These are phyloP conservation scores for Nixonia krombeini DNA, from an alignment of 1,140 invertebrate species.

Conservation along the genomic window DNA sequence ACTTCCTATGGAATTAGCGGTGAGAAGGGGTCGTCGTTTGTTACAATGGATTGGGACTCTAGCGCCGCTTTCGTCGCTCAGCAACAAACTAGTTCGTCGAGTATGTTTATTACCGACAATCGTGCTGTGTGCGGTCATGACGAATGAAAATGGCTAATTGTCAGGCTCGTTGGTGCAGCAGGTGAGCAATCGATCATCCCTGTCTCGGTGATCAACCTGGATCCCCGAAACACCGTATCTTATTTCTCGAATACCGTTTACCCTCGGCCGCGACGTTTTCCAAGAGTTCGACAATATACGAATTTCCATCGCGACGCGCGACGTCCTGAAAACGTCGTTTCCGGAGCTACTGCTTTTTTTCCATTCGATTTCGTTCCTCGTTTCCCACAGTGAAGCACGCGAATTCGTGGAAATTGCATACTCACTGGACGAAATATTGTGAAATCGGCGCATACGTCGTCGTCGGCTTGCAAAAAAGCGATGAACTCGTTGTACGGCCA, in stretches of 20 bases:
- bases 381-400: constrained; percentile 5
- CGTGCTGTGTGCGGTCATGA: constrained; percentile 37
- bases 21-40: too few relatives aligned
- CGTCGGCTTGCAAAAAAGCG: constrained; percentile 34
- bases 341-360: constrained; percentile 16
- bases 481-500: constrained; percentile 51
- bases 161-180: constrained; percentile 62
- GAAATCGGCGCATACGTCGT: background rate
- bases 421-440: background rate
- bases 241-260: too few relatives aligned
- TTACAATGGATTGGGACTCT: background rate
- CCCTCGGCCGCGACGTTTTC: too few relatives aligned
- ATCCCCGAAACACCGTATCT: background rate
- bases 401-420: constrained; percentile 21
- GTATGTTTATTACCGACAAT: constrained; percentile 51
- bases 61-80: constrained; percentile 19
- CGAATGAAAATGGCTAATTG: constrained; percentile 69
- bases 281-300: background rate
- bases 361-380: background rate
- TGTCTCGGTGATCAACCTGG: background rate
- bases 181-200: constrained; percentile 53
- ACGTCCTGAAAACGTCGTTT: background rate
- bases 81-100: constrained; percentile 23
- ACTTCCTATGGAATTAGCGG: too few relatives aligned
- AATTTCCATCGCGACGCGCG: too few relatives aligned